Percentiles rank a stretch among this genome's conserved stretches.
phyloP scores from a whole-genome alignment of 1,140 invertebrate genomes.

The Brachionus calyciflorus region DNA sequence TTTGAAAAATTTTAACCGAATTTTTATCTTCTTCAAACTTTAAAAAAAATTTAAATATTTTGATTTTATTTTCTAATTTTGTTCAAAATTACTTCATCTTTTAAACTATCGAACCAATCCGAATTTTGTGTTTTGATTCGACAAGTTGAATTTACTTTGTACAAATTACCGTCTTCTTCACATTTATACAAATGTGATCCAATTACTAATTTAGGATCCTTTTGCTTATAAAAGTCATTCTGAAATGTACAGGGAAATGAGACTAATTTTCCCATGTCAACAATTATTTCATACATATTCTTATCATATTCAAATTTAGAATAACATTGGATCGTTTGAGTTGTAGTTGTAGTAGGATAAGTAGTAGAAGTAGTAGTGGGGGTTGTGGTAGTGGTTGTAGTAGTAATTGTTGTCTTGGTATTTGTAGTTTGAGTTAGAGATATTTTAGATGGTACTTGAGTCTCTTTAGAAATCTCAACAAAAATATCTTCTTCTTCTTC shows the following conservation, averaged over 20 bases:
- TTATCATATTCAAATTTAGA: constrained; percentile 1
- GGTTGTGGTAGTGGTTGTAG: neutral
- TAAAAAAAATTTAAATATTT: neutral
- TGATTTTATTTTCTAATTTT: neutral
- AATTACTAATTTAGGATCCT: neutral
- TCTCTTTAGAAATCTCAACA: too few species aligned
- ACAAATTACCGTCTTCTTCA: constrained; percentile 6
- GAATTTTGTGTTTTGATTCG: neutral
- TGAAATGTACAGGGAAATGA: constrained; percentile 5
- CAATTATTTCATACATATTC: neutral
- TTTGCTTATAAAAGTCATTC: neutral
- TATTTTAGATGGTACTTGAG: neutral
- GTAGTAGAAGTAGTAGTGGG: neutral
- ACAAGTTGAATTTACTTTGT: constrained; percentile 16
- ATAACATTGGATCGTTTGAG: neutral
- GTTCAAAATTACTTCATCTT: constrained; percentile 6
- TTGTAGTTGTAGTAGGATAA: neutral
- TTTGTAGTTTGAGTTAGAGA: neutral
- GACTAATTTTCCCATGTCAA: neutral
- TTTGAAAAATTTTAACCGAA: neutral
- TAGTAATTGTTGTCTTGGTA: neutral
- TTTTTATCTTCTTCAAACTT: neutral
- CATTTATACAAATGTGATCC: constrained; percentile 37
- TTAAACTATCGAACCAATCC: neutral
- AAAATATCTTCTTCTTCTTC: too few species aligned